A percentile compares a stretch with the other conserved stretches of the same genome.
Evolutionary conservation across 2,888 invertebrate species (phyloP).

Genomic region (Cancer borealis): DNA sequence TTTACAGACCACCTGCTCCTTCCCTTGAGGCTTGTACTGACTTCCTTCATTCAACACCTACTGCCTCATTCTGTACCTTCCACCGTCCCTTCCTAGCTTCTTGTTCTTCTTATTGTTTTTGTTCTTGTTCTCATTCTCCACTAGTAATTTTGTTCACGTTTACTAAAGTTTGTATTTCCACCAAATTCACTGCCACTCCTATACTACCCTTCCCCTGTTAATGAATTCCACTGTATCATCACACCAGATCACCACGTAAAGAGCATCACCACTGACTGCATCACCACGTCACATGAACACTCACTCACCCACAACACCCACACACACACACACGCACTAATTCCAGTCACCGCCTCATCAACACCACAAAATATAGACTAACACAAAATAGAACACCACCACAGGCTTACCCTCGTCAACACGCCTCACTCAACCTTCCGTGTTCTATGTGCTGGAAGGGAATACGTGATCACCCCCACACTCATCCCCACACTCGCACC

Average conservation of each 20-base stretch:
- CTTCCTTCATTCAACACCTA: too few species aligned
- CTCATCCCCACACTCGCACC: background rate
- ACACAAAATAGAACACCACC: background rate
- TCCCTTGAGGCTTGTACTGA: too few species aligned
- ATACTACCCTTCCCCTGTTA: background rate
- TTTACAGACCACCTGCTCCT: too few species aligned
- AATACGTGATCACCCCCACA: background rate
- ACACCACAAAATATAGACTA: background rate
- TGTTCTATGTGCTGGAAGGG: background rate
- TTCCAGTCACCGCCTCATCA: background rate
- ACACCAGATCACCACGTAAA: background rate
- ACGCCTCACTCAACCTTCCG: background rate
- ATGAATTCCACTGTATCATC: constrained; percentile 13
- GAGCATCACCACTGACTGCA: background rate
- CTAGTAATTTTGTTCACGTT: background rate
- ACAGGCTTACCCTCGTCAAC: background rate
- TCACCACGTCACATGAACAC: background rate
- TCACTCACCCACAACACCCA: background rate
- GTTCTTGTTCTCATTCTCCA: background rate
- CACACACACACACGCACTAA: background rate
- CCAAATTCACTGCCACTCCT: background rate
- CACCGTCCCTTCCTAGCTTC: too few species aligned
- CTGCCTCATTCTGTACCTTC: too few species aligned
- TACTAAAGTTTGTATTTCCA: background rate
- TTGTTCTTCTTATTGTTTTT: too few species aligned